Base-by-base conservation (phyloP, 2,888 invertebrate genomes). In the Tuta absoluta region DNA sequence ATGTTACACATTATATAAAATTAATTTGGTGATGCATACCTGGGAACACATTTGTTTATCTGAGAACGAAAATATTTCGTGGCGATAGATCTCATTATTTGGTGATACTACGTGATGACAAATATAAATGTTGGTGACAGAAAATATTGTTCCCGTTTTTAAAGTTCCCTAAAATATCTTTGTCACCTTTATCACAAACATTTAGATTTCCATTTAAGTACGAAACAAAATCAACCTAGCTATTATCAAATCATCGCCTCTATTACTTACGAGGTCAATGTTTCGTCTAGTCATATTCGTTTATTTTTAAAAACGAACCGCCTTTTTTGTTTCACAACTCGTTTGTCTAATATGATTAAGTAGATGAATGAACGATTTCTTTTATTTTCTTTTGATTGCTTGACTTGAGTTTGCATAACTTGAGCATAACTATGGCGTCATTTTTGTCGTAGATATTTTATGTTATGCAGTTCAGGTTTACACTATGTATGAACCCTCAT, bases 131-230 rank as follows among this genome's bases (percentile, higher is more conserved):
- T n/a, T n/a, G n/a, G n/a, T n/a, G n/a, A n/a, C n/a, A n/a, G n/a
- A n/a, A n/a, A n/a, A n/a, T n/a, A n/a, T n/a, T n/a, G n/a, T n/a
- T n/a, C n/a, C n/a, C n/a, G n/a, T n/a, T n/a, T n/a, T n/a, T n/a
- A n/a, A n/a, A n/a, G n/a, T n/a, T n/a, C n/a, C n/a, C n/a, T n/a
- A n/a, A n/a, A n/a, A n/a, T n/a, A n/a, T n/a, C n/a, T n/a, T n/a
- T n/a, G n/a, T n/a, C n/a, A n/a, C n/a, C n/a, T n/a, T n/a, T 48
- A 17, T 12, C 8, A n/a, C 24, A 53, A 21, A 19, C 58, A 37
- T 56, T 62, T 63, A 71, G 73, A 79, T 76, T 75, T 82, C 79
- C 76, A 77, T 79, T 83, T 80, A 69, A 66, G 72, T 71, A 74
- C 74, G 74, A 78, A 53, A 11, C 23, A 14, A 71, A 67, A 63